A percentile compares a stretch with the other conserved stretches of the same genome.
phyloP scores from a whole-genome alignment of 1,140 invertebrate species.

The Panagrolaimus sp. region DNA sequence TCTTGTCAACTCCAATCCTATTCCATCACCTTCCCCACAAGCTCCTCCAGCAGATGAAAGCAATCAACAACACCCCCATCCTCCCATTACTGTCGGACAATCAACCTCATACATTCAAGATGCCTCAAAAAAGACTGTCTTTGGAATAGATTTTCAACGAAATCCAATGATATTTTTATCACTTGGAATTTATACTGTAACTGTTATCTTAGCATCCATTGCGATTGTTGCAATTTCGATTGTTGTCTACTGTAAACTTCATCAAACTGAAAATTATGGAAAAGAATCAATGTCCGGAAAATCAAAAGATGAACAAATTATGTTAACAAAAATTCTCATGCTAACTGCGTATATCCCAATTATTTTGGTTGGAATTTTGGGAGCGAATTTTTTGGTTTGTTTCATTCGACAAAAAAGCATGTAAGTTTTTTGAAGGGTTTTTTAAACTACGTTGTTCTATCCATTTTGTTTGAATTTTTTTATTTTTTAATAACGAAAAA shows the following conservation, averaged over 20 bases:
- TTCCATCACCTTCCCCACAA: no score
- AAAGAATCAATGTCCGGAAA: constrained; percentile 27
- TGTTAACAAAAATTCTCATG: constrained; percentile 34
- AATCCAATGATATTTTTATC: constrained; percentile 27
- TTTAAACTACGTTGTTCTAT: no score
- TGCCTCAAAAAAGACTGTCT: constrained; percentile 13
- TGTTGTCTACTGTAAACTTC: constrained; percentile 26
- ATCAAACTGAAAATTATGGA: constrained; percentile 15
- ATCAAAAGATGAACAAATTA: constrained; percentile 30
- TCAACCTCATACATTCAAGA: not conserved
- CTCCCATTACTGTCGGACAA: not conserved
- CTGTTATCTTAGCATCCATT: constrained; percentile 23
- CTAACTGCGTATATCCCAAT: constrained; percentile 34
- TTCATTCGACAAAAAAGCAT: constrained; percentile 24
- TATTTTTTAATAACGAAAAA: no score
- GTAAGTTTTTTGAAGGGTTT: not conserved
- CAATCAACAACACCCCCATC: no score
- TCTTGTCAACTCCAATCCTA: no score
- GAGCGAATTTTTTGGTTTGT: constrained; percentile 30
- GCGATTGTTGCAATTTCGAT: constrained; percentile 28
- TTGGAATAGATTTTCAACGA: constrained; percentile 25
- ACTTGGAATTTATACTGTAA: constrained; percentile 17
- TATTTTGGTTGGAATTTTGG: constrained; percentile 16
- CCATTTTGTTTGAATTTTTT: no score
- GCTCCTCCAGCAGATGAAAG: no score